Base-by-base conservation (phyloP, 2,888 invertebrate genomes). In the Deilephila elpenor region DNA sequence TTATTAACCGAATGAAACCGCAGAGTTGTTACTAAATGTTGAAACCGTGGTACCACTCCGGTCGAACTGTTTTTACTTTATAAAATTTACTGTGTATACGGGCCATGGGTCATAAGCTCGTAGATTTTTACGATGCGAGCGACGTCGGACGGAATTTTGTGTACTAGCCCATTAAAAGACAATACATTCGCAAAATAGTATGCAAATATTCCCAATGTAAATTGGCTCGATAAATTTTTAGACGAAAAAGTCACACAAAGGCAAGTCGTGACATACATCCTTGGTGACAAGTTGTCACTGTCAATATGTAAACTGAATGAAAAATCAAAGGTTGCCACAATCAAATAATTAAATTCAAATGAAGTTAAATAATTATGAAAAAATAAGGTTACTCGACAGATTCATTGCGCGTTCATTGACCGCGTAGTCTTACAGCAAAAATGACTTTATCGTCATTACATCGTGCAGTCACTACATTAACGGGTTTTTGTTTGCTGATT, bases 401-500 rank as follows among this genome's bases (percentile, higher is more conserved):
- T 20, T 67, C 67, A 67, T 67, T 51, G 67, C 25, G 56, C 72
- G 64, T 72, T 72, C 72, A 37, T 72, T 72, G 72, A 67, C 72
- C 72, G 64, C 56, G 34, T 59, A 5, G 56, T 72, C 20, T 72
- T 64, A 20, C 56, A 20, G 64, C 34, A 72, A 72, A 72, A 72
- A 37, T 20, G 5, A 25, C 37, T 37, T 59, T 59, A 17, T 34
- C n/a, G 14, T 34, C 25, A 37, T 56, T 25, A 64, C 53, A 17
- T 29, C 61, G 59, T 64, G 62, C 25, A 34, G 25, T 25, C 32
- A 59, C 34, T 25, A 71, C 34, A n/a, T 61, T 73, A 70, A 71
- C 73, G 71, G 70, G 51, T 73, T 61, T 70, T 25, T 70, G 61
- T 73, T 73, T 70, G 62, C 56, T 71, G 29, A 53, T 51, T 61